These are phyloP conservation scores for Pelusios castaneus DNA, from an alignment of 2,113 vertebrate species.

Conservation along the genomic window DNA sequence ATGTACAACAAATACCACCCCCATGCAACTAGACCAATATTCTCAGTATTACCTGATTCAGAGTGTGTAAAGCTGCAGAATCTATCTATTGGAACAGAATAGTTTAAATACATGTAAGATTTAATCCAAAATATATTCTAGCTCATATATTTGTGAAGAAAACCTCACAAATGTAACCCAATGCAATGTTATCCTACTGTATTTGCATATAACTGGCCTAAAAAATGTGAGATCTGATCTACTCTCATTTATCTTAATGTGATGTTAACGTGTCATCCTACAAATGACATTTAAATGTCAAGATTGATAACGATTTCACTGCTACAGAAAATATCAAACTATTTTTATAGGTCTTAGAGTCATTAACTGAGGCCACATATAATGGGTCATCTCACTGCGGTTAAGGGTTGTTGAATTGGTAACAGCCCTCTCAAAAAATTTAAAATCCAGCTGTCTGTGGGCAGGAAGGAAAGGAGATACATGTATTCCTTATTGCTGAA, in stretches of 20 bases:
- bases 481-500: not conserved
- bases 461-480: not conserved
- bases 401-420: not conserved
- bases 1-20: not conserved
- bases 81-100: not conserved
- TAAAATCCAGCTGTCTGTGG: not conserved
- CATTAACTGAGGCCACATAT: not conserved
- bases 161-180: not conserved
- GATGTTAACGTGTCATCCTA: not conserved
- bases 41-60: fast-evolving
- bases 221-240: not conserved
- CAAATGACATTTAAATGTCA: not conserved
- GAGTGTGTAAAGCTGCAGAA: not conserved
- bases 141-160: not conserved
- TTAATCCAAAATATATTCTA: not conserved
- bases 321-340: not conserved
- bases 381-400: not conserved
- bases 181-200: not conserved
- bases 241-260: not conserved
- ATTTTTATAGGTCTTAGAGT: not conserved
- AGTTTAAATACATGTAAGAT: not conserved
- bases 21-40: not conserved
- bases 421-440: not conserved
- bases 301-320: not conserved
- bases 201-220: not conserved